A percentile compares a stretch with the other conserved stretches of the same genome.
Conservation (phyloP, 2,797 vertebrate species). For the Parotocinclus haroldoi region DNA sequence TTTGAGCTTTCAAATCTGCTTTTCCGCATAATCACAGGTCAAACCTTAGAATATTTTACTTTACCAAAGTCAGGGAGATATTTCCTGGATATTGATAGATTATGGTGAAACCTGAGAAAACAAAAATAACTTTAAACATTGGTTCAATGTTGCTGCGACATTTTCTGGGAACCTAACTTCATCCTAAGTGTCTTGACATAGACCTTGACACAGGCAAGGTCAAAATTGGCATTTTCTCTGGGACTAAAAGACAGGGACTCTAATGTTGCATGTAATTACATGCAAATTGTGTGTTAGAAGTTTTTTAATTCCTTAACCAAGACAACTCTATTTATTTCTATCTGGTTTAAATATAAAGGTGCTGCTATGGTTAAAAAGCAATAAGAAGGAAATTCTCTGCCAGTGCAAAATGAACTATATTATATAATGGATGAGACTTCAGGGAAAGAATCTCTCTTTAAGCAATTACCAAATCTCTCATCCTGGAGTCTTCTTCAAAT, state of each 20-base stretch:
- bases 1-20: constrained; percentile 1
- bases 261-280: no score
- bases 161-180: not conserved
- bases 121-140: constrained; percentile 10
- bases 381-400: constrained; percentile 60
- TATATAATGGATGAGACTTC: constrained; percentile 64
- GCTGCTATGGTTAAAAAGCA: constrained; percentile 55
- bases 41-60: not conserved
- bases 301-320: no score
- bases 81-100: constrained; percentile 3
- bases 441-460: constrained; percentile 57
- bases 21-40: constrained; percentile 17
- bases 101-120: not conserved
- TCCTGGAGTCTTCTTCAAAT: constrained; percentile 55
- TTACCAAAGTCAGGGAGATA: not conserved
- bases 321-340: constrained; percentile 33
- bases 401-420: constrained; percentile 63
- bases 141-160: constrained; percentile 2
- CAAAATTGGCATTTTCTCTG: not conserved
- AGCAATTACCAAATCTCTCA: constrained; percentile 64
- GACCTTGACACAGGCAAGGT: not conserved
- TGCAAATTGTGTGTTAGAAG: no score
- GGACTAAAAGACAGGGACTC: not conserved
- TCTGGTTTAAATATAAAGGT: constrained; percentile 44
- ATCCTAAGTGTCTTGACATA: constrained; percentile 13